phyloP scores from a whole-genome alignment of 2,113 vertebrate genomes.

The Chamaetylas fuelleborni region DNA sequence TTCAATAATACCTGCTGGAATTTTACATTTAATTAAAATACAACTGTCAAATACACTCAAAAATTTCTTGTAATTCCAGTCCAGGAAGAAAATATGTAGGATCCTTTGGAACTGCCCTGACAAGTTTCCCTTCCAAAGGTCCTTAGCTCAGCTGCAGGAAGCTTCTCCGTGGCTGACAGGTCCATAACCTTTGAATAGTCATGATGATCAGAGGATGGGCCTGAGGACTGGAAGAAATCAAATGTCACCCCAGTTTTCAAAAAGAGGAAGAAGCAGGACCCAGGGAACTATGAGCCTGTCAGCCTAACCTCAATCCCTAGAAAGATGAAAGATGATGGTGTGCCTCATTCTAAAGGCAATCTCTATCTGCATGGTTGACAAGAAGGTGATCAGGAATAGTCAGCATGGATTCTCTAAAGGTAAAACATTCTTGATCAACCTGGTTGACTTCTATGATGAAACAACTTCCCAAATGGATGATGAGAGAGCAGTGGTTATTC shows the following conservation, averaged over 20 bases:
- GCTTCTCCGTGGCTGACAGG: fast-evolving
- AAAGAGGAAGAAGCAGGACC: neutral
- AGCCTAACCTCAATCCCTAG: neutral
- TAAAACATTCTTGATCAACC: neutral
- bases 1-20: neutral
- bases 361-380: neutral
- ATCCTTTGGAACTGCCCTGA: neutral
- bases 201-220: neutral
- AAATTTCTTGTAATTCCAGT: neutral
- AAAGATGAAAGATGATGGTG: neutral
- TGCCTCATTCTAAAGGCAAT: neutral
- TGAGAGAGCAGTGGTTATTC: neutral
- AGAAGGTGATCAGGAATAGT: neutral
- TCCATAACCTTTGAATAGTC: neutral
- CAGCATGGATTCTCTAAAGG: neutral
- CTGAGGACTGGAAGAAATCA: neutral
- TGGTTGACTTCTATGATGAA: neutral
- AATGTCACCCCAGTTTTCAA: neutral
- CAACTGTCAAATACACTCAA: neutral
- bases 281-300: neutral
- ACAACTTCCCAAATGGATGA: neutral
- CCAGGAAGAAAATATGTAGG: neutral
- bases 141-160: neutral
- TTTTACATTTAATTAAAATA: neutral
- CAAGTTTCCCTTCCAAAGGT: neutral